A percentile compares a stretch with the other conserved stretches of the same genome.
phyloP scores from a whole-genome alignment of 2,113 vertebrate species.

The Ramphastos sulfuratus region DNA sequence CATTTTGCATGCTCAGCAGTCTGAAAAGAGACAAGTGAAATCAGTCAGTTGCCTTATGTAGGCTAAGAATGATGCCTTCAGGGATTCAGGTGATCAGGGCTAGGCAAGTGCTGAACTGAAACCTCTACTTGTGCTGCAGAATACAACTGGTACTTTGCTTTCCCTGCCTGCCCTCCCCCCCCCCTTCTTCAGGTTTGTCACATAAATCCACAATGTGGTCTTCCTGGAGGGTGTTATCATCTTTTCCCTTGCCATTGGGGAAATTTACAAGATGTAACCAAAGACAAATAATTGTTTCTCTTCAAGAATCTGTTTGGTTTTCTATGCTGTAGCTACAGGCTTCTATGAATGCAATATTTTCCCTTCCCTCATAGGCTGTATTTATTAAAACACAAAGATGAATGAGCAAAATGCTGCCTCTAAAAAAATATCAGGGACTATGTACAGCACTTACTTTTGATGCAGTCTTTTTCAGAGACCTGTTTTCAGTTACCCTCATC shows the following conservation, averaged over 20 bases:
- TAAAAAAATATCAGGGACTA: too few species aligned
- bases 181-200: background rate
- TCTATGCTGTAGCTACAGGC: too few species aligned
- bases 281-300: too few species aligned
- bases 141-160: background rate
- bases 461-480: background rate
- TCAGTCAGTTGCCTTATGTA: background rate
- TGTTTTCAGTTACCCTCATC: background rate
- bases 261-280: too few species aligned
- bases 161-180: background rate
- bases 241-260: too few species aligned
- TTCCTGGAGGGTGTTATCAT: background rate
- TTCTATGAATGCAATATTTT: too few species aligned
- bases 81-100: background rate
- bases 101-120: background rate
- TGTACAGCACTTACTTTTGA: background rate
- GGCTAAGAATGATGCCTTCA: background rate
- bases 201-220: background rate
- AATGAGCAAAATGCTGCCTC: too few species aligned
- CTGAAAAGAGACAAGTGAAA: constrained; percentile 6
- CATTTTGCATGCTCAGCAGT: background rate
- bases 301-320: too few species aligned
- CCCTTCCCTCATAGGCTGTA: too few species aligned
- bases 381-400: too few species aligned
- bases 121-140: background rate